phyloP scores from a whole-genome alignment of 2,113 vertebrate species.

The Megaptera novaeangliae region DNA sequence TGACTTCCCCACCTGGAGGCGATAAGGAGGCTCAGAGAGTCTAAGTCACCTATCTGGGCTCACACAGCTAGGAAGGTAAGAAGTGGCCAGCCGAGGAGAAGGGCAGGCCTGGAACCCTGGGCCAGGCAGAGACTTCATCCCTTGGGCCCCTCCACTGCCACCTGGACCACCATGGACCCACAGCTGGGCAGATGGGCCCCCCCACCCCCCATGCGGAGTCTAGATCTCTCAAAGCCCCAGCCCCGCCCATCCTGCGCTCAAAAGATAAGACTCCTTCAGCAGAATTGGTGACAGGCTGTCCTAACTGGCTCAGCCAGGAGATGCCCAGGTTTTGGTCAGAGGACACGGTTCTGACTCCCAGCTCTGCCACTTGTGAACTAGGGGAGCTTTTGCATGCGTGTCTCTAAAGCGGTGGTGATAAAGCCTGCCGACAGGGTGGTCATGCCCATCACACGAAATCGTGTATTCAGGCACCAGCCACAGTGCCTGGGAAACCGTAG shows the following conservation, averaged over 20 bases:
- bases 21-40: not conserved
- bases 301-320: not conserved
- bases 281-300: not conserved
- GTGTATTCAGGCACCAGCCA: accelerated
- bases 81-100: not conserved
- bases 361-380: not conserved
- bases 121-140: not conserved
- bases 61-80: not conserved
- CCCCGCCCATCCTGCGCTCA: not conserved
- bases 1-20: not conserved
- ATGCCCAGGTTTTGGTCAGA: not conserved
- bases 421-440: not conserved
- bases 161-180: not conserved
- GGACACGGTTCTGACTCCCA: not conserved
- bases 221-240: not conserved
- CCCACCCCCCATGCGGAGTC: not conserved
- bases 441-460: accelerated
- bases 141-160: not conserved
- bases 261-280: not conserved
- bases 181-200: not conserved
- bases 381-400: accelerated
- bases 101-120: not conserved
- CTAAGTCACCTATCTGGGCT: not conserved
- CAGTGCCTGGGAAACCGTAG: accelerated
- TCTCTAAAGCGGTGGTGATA: accelerated